A percentile compares a stretch with the other conserved stretches of the same genome.
phyloP scores from a whole-genome alignment of 2,888 invertebrate species.

The Hydrotaea diabolus region DNA sequence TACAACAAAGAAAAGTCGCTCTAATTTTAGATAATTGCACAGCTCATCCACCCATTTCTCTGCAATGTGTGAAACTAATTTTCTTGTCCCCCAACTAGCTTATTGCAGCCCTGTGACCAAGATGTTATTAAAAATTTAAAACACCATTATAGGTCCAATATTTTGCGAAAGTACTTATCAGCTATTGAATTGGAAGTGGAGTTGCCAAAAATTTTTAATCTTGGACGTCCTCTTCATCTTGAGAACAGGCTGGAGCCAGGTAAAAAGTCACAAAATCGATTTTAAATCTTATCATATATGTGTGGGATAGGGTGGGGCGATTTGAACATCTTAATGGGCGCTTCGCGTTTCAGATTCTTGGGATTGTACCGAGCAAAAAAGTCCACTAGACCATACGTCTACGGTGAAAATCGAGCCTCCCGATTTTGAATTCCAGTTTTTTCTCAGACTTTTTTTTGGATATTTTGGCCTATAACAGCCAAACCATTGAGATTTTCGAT shows the following conservation, averaged over 20 bases:
- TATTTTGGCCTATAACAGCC: too few relatives aligned
- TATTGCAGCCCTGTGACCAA: slow-evolving; percentile 8
- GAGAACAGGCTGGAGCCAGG: background rate
- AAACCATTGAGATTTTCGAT: too few relatives aligned
- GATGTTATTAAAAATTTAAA: slow-evolving; percentile 19
- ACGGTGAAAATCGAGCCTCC: too few relatives aligned
- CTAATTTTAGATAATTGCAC: slow-evolving; percentile 16
- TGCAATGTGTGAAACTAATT: slow-evolving; percentile 2
- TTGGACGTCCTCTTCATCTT: background rate
- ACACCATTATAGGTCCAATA: background rate
- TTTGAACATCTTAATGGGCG: too few relatives aligned
- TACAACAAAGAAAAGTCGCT: background rate
- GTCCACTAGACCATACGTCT: too few relatives aligned
- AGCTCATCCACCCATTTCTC: background rate
- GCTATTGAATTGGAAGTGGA: background rate
- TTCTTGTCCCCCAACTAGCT: background rate
- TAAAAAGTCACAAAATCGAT: too few relatives aligned
- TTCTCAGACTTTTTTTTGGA: too few relatives aligned
- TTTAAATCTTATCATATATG: too few relatives aligned
- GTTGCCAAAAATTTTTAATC: background rate
- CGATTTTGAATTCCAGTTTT: too few relatives aligned
- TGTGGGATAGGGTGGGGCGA: too few relatives aligned
- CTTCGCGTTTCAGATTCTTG: too few relatives aligned
- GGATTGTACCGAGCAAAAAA: too few relatives aligned
- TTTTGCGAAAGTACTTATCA: slow-evolving; percentile 23